Base-by-base conservation (phyloP, 2,797 vertebrate genomes). In the Todus mexicanus region DNA sequence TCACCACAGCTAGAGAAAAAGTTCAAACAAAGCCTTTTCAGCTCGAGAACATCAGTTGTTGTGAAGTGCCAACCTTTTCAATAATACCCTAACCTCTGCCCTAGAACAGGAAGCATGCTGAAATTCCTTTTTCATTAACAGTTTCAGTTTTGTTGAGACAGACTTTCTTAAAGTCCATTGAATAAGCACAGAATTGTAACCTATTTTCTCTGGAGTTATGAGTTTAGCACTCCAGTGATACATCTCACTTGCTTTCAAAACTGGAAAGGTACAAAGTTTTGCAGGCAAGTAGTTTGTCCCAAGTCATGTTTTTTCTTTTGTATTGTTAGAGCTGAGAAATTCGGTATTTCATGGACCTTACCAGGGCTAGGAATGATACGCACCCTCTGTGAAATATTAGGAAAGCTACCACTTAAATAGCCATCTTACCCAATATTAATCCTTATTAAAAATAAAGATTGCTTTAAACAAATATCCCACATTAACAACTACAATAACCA, bases 331-430 rank as follows among this genome's bases (percentile, higher is more conserved):
- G 3, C 5, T 1, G 3, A 73, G 15, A 72, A 79, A 73, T 8
- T 33, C 25, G 9, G 29, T 42, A 42, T 40, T 45, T 29, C 22
- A 33, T 5, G 9, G 19, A 15, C 16, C 17, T 82, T 35, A 29
- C 3, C 5, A 31, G 5, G 4, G 6, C 11, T 25, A 21, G 40
- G 8, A 40, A n/a, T 1, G 1, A 0, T 9, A 38, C 18, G 7
- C 3, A 25, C 11, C 5, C 35, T 51, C 59, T n/a, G 10, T 33
- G 29, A 86, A 71, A 68, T 7, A 90, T 8, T 43, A 40, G 6
- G 21, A 3, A 16, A 76, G 7, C 13, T 6, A 59, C 5, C 17
- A 9, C 6, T 51, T 47, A 13, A 51, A 8, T 9, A 2, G 48
- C 11, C 12, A 4, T 11, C 6, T 25, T 17, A 33, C 13, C 19